Base-by-base conservation (phyloP, 2,797 vertebrate species). In the Neosilurus hyrtlii region DNA sequence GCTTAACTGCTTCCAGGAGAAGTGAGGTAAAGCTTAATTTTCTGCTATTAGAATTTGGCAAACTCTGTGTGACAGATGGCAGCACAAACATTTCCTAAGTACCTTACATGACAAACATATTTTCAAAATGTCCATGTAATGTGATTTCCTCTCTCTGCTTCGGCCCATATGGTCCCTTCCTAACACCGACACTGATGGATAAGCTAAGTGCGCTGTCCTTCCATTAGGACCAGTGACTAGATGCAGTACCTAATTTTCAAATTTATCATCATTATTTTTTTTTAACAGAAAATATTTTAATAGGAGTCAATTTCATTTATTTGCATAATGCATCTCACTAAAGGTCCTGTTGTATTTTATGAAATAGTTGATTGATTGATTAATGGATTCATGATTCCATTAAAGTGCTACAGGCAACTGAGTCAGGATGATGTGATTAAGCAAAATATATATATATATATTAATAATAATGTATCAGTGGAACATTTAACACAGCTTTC, bases 371-470 rank as follows among this genome's bases (percentile, higher is more conserved):
- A 79, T 35, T 14, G 49, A 79, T 56, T 14, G 49, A 79, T 56
- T 79, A 37, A 79, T 81, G 67, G 70, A 72, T 72, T 72, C 61
- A 26, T 63, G 68, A 72, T 70, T 72, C 57, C 70, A 59, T 71
- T 70, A 70, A 70, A 59, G 54, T 26, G 15, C 9, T 73, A 24
- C 43, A 73, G 56, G 57, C 22, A 81, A 76, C 56, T n/a, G 73
- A 77, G 59, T 62, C 57, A 63, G 67, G 30, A 35, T 68, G 65
- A 59, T 61, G 57, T 70, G 30, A 79, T 79, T 51, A 82, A 74
- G 49, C 0, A 1, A 35, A 57, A 51, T 24, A 30, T 30, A 30
- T 30, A 30, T 30, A 30, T 30, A 30, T 30, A 30, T 30, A 30
- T 30, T 30, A 30, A 30, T 30, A 30, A 30, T 65, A 22, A 66